phyloP scores from a whole-genome alignment of 2,113 vertebrate species.

The Labrus mixtus region DNA sequence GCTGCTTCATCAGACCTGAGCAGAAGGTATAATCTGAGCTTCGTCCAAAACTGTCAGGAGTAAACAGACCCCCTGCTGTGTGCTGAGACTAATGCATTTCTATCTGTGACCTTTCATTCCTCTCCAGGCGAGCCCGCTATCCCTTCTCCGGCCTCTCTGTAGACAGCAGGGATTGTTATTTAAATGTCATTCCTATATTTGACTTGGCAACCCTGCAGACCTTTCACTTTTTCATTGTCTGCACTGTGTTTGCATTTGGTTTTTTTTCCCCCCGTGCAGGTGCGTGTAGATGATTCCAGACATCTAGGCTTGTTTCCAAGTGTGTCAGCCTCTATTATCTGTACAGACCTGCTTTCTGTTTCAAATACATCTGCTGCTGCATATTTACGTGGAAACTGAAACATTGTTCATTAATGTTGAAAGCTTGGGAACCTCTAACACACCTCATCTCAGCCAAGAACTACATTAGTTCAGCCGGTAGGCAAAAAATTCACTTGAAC shows the following conservation, averaged over 20 bases:
- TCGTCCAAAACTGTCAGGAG: neutral
- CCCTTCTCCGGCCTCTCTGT: neutral
- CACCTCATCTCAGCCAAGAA: conserved; percentile 3
- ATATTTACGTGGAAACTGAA: neutral
- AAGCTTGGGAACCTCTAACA: neutral
- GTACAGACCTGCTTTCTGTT: neutral
- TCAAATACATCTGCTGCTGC: neutral
- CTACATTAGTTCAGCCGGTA: conserved; percentile 11
- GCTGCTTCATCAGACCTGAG: neutral
- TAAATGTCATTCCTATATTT: conserved; percentile 30
- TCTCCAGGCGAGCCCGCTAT: neutral
- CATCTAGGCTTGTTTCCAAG: neutral
- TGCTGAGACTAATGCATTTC: conserved; percentile 1
- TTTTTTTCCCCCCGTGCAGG: neutral
- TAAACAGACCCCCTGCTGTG: neutral
- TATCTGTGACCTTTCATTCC: conserved; percentile 24
- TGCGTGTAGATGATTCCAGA: neutral
- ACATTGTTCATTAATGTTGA: neutral
- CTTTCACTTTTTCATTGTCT: neutral
- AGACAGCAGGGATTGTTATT: conserved; percentile 11
- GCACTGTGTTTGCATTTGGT: neutral
- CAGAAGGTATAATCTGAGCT: neutral
- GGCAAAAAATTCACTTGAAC: neutral
- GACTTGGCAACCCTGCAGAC: neutral
- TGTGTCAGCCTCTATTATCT: neutral